Percentiles rank a stretch among this genome's conserved stretches.
Evolutionary conservation across 2,888 invertebrate species (phyloP).

Genomic region (Pristionchus maxplancki): DNA sequence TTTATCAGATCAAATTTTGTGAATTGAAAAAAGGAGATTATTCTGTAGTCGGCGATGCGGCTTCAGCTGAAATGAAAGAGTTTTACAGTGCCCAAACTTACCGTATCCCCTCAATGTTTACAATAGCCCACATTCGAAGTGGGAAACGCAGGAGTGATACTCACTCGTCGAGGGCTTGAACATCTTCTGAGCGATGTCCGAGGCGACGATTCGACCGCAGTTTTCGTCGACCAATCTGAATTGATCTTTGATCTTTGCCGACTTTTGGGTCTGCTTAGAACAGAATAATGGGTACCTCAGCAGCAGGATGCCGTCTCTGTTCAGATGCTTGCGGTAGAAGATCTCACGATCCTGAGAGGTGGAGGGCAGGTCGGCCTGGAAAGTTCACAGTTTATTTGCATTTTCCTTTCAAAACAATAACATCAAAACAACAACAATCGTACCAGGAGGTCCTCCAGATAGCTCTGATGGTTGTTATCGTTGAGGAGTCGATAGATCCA

Average conservation of each 20-base stretch:
- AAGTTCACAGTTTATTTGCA: no score
- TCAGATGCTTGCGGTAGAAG: slow-evolving; percentile 56
- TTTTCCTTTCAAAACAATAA: no score
- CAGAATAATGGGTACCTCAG: no score
- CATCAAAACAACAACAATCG: no score
- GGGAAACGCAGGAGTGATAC: slow-evolving; percentile 44
- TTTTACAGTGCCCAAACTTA: neutral
- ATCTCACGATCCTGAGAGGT: slow-evolving; percentile 12
- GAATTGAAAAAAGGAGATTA: neutral
- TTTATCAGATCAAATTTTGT: slow-evolving; percentile 13
- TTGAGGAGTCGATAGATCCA: slow-evolving; percentile 66
- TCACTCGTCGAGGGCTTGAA: slow-evolving; percentile 48
- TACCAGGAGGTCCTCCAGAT: slow-evolving; percentile 60
- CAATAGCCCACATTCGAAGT: slow-evolving; percentile 12
- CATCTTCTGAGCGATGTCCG: slow-evolving; percentile 53
- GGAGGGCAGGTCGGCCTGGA: slow-evolving; percentile 37
- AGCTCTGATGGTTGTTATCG: slow-evolving; percentile 53
- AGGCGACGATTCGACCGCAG: slow-evolving; percentile 57
- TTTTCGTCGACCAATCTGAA: slow-evolving; percentile 62
- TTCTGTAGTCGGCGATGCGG: neutral
- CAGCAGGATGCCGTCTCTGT: slow-evolving; percentile 67
- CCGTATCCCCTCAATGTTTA: neutral
- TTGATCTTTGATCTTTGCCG: no score
- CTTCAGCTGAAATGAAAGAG: neutral
- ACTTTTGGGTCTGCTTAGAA: no score